A percentile compares a stretch with the other conserved stretches of the same genome.
These are phyloP conservation scores for Halocynthia roretzi DNA, from an alignment of 23 tunicate genomes.

Conservation along the genomic window DNA sequence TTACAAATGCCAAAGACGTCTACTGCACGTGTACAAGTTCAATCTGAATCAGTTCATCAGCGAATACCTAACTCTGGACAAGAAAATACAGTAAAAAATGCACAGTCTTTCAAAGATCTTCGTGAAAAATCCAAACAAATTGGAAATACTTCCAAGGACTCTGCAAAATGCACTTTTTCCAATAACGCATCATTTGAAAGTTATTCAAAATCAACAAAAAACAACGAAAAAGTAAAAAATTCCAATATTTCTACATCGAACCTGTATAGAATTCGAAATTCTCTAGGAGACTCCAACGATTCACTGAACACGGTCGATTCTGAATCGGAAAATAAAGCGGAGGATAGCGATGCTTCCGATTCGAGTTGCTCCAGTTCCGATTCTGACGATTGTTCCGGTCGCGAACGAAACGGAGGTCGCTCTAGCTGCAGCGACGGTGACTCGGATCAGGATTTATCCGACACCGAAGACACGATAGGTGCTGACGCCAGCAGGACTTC, in stretches of 20 bases:
- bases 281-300: slow-evolving; percentile 1
- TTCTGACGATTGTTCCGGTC: not conserved
- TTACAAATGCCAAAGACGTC: not conserved
- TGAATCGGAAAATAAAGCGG: not conserved
- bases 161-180: not conserved
- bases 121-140: slow-evolving; percentile 1
- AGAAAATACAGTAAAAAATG: not conserved
- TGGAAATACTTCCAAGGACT: not conserved
- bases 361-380: slow-evolving; percentile 3
- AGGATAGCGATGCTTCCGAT: slow-evolving; percentile 3
- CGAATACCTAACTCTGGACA: not conserved
- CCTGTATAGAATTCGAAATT: slow-evolving; percentile 6
- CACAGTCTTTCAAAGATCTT: slow-evolving; percentile 3
- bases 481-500: not conserved
- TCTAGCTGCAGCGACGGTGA: not conserved
- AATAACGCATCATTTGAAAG: not conserved
- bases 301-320: not conserved
- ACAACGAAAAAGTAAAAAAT: not conserved
- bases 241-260: not conserved
- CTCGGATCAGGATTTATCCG: not conserved
- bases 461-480: not conserved
- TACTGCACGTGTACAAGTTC: not conserved
- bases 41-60: not conserved
- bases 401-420: too few species aligned
- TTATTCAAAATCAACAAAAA: not conserved